phyloP scores from a whole-genome alignment of 30 jellyfish, hydroid and myxozoan genomes.

The Pseudorhiza aurosa region DNA sequence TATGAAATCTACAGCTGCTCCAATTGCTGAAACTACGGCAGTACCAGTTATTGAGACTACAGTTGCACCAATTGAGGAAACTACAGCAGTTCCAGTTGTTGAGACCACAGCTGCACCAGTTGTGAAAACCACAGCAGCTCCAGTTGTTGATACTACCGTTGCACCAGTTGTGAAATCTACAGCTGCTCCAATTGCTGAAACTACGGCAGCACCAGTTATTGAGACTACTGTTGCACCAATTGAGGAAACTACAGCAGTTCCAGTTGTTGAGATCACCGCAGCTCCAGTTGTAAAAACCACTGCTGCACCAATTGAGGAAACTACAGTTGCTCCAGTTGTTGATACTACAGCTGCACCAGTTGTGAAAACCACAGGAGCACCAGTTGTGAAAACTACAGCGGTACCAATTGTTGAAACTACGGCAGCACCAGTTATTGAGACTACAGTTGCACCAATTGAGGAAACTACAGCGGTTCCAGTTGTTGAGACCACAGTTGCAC shows the following conservation, averaged over 20 bases:
- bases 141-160: not conserved
- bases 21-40: constrained; percentile 6
- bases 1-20: not conserved
- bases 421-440: constrained; percentile 19
- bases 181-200: constrained; percentile 28
- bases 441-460: constrained; percentile 28
- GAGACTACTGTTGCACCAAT: constrained; percentile 21
- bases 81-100: constrained; percentile 2
- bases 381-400: constrained; percentile 5
- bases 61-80: constrained; percentile 8
- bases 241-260: constrained; percentile 24
- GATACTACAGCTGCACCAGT: constrained; percentile 17
- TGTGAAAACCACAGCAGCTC: constrained; percentile 8
- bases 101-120: constrained; percentile 25
- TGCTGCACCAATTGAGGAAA: constrained; percentile 18
- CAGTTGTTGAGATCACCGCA: constrained; percentile 36
- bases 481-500: constrained; percentile 28
- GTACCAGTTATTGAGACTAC: constrained; percentile 23
- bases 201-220: constrained; percentile 1
- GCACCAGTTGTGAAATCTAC: constrained; percentile 33
- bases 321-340: constrained; percentile 10
- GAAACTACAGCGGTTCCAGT: constrained; percentile 54
- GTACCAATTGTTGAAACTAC: constrained; percentile 17
- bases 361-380: not conserved
- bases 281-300: constrained; percentile 19